These are phyloP conservation scores for Marronus borbonicus DNA, from an alignment of 2,888 invertebrate species.

Conservation along the genomic window DNA sequence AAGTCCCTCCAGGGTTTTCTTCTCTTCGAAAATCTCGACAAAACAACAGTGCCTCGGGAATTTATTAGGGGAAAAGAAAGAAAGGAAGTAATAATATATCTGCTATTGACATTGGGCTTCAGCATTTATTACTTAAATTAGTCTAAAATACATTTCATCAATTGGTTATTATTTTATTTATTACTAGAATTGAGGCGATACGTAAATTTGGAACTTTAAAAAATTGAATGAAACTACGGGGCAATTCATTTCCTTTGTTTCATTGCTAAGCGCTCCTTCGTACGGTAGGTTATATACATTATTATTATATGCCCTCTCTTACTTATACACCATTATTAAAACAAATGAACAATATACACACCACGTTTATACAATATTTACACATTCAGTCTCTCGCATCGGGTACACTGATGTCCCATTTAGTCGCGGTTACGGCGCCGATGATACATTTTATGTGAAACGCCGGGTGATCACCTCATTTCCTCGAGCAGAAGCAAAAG, in stretches of 20 bases:
- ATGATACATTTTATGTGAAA: not conserved
- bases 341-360: conserved; percentile 42
- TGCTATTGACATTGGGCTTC: conserved; percentile 25
- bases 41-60: too few relatives aligned
- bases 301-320: not conserved
- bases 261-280: conserved; percentile 1
- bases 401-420: conserved; percentile 52
- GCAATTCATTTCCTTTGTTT: not conserved
- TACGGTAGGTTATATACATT: conserved; percentile 30
- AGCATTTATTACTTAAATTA: conserved; percentile 44
- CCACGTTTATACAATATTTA: conserved; percentile 62
- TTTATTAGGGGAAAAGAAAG: not conserved
- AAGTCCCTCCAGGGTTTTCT: too few relatives aligned
- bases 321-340: conserved; percentile 42
- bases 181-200: conserved; percentile 39
- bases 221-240: conserved; percentile 30
- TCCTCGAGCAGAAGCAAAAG: conserved; percentile 53
- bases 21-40: too few relatives aligned
- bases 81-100: not conserved
- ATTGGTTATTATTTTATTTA: conserved; percentile 9
- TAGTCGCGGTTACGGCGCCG: conserved; percentile 18
- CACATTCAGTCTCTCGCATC: conserved; percentile 53
- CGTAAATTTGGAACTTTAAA: conserved; percentile 32
- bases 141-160: conserved; percentile 43
- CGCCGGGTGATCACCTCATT: conserved; percentile 60